Conservation (phyloP, 2,113 vertebrate genomes). For the Triplophysa siluroides region DNA sequence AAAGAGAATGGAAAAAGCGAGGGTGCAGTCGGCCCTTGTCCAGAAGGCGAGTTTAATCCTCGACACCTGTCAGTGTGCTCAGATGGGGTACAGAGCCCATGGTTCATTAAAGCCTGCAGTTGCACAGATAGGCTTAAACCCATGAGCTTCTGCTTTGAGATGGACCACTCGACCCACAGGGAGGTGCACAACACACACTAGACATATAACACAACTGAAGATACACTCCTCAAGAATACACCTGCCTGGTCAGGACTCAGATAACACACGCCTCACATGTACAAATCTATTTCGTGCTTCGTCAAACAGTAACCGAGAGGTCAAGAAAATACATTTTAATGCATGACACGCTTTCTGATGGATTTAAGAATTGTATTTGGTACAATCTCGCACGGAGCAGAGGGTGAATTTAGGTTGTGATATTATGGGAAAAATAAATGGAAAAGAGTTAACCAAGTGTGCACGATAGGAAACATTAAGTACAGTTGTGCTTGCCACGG, state of each 20-base stretch:
- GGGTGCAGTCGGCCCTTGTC: conserved; percentile 48
- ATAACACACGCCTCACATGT: not conserved
- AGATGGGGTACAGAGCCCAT: conserved; percentile 35
- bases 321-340: not conserved
- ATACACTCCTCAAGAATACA: conserved; percentile 10
- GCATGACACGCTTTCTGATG: too few relatives aligned
- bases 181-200: conserved; percentile 15
- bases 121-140: conserved; percentile 51
- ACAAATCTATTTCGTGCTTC: not conserved
- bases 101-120: conserved; percentile 34
- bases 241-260: not conserved
- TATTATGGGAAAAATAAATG: too few relatives aligned
- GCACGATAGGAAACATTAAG: too few relatives aligned
- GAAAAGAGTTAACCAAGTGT: too few relatives aligned
- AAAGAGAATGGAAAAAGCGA: conserved; percentile 20
- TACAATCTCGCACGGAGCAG: too few relatives aligned
- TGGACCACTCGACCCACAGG: not conserved
- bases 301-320: conserved; percentile 1
- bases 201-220: not conserved
- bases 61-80: conserved; percentile 49
- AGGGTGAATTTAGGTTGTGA: too few relatives aligned
- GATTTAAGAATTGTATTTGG: too few relatives aligned
- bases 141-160: conserved; percentile 19
- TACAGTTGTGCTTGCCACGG: too few relatives aligned
- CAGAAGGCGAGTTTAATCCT: conserved; percentile 53